Conservation (phyloP, 2,888 invertebrate genomes). For the Cheilosia variabilis region DNA sequence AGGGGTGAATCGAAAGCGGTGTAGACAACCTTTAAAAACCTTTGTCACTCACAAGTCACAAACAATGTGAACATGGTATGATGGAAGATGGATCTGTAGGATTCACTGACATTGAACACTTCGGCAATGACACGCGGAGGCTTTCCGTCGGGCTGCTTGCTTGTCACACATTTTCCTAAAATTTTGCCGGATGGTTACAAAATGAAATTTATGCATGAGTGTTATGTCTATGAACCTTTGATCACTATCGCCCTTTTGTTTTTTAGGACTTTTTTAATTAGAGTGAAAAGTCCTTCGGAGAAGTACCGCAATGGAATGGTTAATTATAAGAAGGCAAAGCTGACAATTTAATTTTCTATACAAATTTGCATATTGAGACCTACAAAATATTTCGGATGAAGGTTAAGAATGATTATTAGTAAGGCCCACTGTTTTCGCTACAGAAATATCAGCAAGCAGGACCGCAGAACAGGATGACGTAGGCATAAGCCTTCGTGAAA, state of each 20-base stretch:
- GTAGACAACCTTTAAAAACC: slow-evolving; percentile 32
- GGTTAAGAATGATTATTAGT: too few relatives aligned
- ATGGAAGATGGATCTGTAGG: slow-evolving; percentile 12
- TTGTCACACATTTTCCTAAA: not conserved
- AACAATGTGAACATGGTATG: slow-evolving; percentile 7
- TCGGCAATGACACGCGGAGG: slow-evolving; percentile 5
- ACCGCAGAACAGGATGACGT: too few relatives aligned
- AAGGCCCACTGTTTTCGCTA: too few relatives aligned
- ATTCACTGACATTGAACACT: slow-evolving; percentile 29
- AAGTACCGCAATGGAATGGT: slow-evolving; percentile 19
- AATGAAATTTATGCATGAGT: slow-evolving; percentile 44
- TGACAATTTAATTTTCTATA: slow-evolving; percentile 21
- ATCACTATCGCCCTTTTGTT: slow-evolving; percentile 40
- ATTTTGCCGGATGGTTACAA: slow-evolving; percentile 17
- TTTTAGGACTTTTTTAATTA: slow-evolving; percentile 36
- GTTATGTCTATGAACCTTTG: slow-evolving; percentile 32
- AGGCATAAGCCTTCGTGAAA: too few relatives aligned
- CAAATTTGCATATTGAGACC: too few relatives aligned
- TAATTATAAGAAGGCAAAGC: slow-evolving; percentile 25
- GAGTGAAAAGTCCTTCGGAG: not conserved
- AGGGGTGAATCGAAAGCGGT: not conserved
- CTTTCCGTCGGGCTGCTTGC: not conserved
- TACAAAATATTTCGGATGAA: too few relatives aligned
- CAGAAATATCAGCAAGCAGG: too few relatives aligned
- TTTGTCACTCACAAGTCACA: slow-evolving; percentile 6